These are phyloP conservation scores for Cryptus armator DNA, from an alignment of 2,888 invertebrate genomes.

Conservation along the genomic window DNA sequence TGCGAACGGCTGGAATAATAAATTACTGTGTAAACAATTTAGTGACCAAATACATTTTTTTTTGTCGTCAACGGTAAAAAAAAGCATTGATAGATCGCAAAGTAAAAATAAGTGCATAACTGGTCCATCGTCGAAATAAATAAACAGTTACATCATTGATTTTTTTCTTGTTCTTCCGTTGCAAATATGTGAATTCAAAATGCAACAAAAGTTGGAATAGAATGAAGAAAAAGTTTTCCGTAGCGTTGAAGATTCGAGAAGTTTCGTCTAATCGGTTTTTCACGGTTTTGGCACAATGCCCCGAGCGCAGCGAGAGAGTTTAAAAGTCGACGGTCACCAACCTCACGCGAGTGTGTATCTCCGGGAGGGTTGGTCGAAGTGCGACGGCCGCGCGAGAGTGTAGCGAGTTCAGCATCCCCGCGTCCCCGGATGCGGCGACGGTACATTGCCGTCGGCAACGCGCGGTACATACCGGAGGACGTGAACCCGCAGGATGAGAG, in stretches of 20 bases:
- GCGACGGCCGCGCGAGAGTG: slow-evolving; percentile 14
- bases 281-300: slow-evolving; percentile 18
- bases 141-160: neutral
- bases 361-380: slow-evolving; percentile 15
- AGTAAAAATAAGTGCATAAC: neutral
- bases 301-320: neutral
- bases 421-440: neutral
- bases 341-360: slow-evolving; percentile 1
- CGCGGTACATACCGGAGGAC: slow-evolving; percentile 21
- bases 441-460: slow-evolving; percentile 19
- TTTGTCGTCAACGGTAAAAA: neutral
- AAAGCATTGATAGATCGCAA: neutral
- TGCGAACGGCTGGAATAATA: neutral
- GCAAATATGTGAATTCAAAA: neutral
- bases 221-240: neutral
- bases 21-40: neutral
- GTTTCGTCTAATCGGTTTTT: neutral
- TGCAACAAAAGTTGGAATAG: neutral
- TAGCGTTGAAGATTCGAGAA: neutral
- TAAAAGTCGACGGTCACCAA: slow-evolving; percentile 36
- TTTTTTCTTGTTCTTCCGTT: neutral
- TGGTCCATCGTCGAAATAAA: neutral
- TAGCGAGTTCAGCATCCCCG: slow-evolving; percentile 12
- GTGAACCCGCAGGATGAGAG: slow-evolving; percentile 51
- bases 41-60: neutral